A percentile compares a stretch with the other conserved stretches of the same genome.
Conservation (phyloP, 1,140 invertebrate genomes). For the Bombus confusus region DNA sequence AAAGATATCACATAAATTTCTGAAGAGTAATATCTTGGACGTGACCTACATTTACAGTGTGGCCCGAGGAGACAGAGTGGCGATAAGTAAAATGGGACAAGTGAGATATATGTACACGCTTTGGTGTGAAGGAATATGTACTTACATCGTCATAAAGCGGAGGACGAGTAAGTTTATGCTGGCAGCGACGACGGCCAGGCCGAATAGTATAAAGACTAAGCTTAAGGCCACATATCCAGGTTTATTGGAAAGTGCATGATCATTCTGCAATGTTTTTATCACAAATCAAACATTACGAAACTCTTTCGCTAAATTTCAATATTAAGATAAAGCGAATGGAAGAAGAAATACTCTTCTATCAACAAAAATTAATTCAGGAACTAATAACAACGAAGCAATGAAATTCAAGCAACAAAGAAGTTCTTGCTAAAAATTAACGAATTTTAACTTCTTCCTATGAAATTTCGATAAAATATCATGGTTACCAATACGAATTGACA, state of each 20-base stretch:
- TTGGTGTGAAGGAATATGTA: neutral
- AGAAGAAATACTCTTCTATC: no score
- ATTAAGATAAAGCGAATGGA: no score
- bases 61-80: neutral
- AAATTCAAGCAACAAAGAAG: neutral
- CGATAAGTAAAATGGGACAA: neutral
- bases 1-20: neutral
- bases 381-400: neutral
- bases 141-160: slow-evolving; percentile 97
- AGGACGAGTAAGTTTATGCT: slow-evolving; percentile 99
- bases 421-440: neutral
- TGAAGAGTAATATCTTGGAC: neutral
- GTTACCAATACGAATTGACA: no score
- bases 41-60: neutral
- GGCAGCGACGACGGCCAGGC: slow-evolving; percentile 98
- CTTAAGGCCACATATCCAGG: slow-evolving; percentile 98
- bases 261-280: slow-evolving; percentile 87
- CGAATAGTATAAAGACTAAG: slow-evolving; percentile 98
- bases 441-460: neutral
- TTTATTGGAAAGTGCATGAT: slow-evolving; percentile 95
- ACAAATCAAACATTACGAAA: neutral
- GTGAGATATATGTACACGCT: neutral
- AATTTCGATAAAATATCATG: neutral
- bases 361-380: neutral
- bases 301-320: no score